phyloP scores from a whole-genome alignment of 2,797 vertebrate genomes.

The Gorsachius magnificus region DNA sequence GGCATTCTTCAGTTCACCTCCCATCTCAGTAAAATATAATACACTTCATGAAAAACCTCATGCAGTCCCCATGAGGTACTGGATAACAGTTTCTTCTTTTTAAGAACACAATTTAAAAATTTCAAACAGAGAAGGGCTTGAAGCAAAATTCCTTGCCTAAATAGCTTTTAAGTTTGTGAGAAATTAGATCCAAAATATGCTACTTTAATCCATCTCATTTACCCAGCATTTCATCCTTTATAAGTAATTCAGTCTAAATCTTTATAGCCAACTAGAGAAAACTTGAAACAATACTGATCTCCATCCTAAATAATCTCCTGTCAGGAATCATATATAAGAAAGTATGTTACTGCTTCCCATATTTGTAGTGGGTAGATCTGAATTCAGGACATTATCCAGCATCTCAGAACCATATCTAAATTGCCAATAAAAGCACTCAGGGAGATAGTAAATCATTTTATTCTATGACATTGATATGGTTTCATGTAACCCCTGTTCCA shows the following conservation, averaged over 20 bases:
- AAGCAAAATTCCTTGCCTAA: conserved; percentile 35
- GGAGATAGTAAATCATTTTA: not conserved
- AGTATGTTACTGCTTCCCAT: not conserved
- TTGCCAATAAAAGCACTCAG: not conserved
- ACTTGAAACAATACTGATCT: not conserved
- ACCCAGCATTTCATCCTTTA: not conserved
- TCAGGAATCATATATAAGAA: not conserved
- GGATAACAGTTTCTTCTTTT: not conserved
- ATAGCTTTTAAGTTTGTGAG: conserved; percentile 33
- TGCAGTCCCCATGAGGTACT: not conserved
- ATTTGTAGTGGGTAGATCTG: not conserved
- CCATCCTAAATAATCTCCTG: not conserved
- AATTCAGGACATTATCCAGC: not conserved
- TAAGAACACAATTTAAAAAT: not conserved
- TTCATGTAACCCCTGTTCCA: not conserved
- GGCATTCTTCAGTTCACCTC: not conserved
- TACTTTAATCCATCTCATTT: conserved; percentile 29
- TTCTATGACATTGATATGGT: not conserved
- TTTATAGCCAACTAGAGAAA: not conserved
- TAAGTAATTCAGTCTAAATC: not conserved
- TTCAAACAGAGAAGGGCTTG: not conserved
- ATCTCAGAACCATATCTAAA: not conserved
- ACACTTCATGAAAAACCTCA: not conserved
- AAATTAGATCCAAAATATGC: conserved; percentile 15
- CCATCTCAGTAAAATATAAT: not conserved